Conservation (phyloP, 2,797 vertebrate genomes). For the Enteromius unitaeniatus region DNA sequence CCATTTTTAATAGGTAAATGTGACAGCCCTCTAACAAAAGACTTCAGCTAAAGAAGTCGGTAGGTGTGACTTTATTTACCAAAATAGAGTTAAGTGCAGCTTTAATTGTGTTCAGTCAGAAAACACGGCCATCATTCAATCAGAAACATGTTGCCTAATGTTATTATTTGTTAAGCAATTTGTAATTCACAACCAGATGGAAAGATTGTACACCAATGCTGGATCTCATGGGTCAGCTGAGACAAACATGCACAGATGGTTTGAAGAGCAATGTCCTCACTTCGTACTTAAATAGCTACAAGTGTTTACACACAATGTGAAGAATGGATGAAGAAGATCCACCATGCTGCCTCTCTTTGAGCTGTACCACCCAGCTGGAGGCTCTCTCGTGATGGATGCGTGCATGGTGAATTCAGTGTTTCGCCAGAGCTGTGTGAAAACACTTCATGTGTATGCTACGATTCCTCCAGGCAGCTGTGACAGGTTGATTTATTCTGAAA, state of each 20-base stretch:
- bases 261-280: conserved; percentile 12
- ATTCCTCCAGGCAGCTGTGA: conserved; percentile 54
- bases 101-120: neutral
- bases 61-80: neutral
- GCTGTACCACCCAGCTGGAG: conserved; percentile 34
- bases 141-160: conserved; percentile 21
- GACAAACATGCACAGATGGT: conserved; percentile 41
- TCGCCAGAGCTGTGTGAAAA: conserved; percentile 59
- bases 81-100: neutral
- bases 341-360: neutral
- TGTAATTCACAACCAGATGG: conserved; percentile 13
- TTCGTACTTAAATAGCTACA: conserved; percentile 14
- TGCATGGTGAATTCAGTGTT: conserved; percentile 49
- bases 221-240: conserved; percentile 1
- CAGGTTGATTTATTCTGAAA: conserved; percentile 68
- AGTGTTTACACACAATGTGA: conserved; percentile 37
- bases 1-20: conserved; percentile 20
- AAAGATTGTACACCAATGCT: conserved; percentile 8
- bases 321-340: conserved; percentile 34
- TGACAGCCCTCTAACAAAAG: conserved; percentile 30
- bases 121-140: neutral
- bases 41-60: neutral
- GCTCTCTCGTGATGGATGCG: conserved; percentile 64
- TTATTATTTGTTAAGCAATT: conserved; percentile 25
- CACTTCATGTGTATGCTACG: conserved; percentile 42